Evolutionary conservation across 2,888 invertebrate genomes (phyloP), one percentile per base, ranked within the genome.

Genomic region (Isoperla grammatica): DNA sequence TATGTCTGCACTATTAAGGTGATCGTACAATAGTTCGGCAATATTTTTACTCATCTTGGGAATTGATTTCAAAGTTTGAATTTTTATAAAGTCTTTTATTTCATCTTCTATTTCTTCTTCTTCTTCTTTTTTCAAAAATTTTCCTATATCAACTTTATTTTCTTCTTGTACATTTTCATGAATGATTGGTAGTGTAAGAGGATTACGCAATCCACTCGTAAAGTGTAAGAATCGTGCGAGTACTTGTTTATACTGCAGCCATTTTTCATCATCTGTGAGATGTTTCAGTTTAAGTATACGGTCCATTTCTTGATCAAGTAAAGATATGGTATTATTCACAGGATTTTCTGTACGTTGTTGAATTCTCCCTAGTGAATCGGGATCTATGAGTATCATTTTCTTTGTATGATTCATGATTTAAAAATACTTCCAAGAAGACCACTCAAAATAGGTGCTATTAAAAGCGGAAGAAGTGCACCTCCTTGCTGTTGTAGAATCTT

Each of bases 11-110:
- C 2, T 6, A 2, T 5, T 23, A 9, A 20, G 9, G 11, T 23
- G 2, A 49, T 49, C 49, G 23, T 8, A 49, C 49, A 49, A 45
- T 17, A 45, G 49, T n/a, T n/a, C n/a, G n/a, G n/a, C n/a, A n/a
- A n/a, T n/a, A n/a, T n/a, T n/a, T n/a, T n/a, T n/a, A n/a, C n/a
- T n/a, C n/a, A n/a, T n/a, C n/a, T n/a, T n/a, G n/a, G n/a, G n/a
- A n/a, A n/a, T n/a, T n/a, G n/a, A n/a, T n/a, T n/a, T n/a, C n/a
- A n/a, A n/a, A n/a, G n/a, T n/a, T n/a, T n/a, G n/a, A n/a, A n/a
- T n/a, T n/a, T n/a, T n/a, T n/a, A n/a, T n/a, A n/a, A n/a, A n/a
- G n/a, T n/a, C n/a, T n/a, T n/a, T n/a, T n/a, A n/a, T n/a, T n/a
- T n/a, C n/a, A n/a, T n/a, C n/a, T n/a, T n/a, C n/a, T n/a, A n/a